Evolutionary conservation across 2,888 invertebrate genomes (phyloP), one percentile per base, ranked within the genome.

Genomic region (Nemotelus nigrinus): DNA sequence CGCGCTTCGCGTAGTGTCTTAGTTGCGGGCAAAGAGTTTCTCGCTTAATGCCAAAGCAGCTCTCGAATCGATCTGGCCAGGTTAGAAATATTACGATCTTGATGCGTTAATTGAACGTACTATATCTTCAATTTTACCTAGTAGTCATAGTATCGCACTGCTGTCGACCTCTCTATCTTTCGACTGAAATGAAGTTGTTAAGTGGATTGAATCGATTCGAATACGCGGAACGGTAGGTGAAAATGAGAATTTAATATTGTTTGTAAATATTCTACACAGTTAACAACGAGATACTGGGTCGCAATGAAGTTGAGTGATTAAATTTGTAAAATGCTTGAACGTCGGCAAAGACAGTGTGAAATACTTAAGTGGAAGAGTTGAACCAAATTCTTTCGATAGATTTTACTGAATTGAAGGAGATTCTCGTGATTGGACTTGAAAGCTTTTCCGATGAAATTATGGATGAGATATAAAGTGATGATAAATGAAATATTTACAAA

Each of bases 241-340:
- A 55, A 70, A 70, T 70, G 70, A 70, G 70, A 55, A 70, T 70
- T 70, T 70, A 70, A 70, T 70, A 70, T 70, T 70, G 70, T 70
- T 70, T 70, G 70, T 53, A 55, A 70, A 70, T 70, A 70, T 55
- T 55, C 53, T 70, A 70, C 48, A 68, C 70, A 70, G 41, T 70
- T 55, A 43, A 70, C 70, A 39, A 41, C 8, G 70, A 53, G 70
- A 44, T 53, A 55, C 55, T 70, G 55, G 70, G 50, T 47, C 4
- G 70, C 55, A 70, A 70, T 70, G 53, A 41, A 70, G 55, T 55
- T 55, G 70, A 70, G 70, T 70, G 53, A 70, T 70, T 70, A 55
- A 70, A 70, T 70, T 70, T 70, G 70, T 41, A 43, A 53, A 47
- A 70, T 4, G 47, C 47, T 65, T 45, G 6, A 47, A 47, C 65